A percentile compares a stretch with the other conserved stretches of the same genome.
Evolutionary conservation across 2,113 vertebrate genomes (phyloP).

Genomic region (Pluvianellus socialis): DNA sequence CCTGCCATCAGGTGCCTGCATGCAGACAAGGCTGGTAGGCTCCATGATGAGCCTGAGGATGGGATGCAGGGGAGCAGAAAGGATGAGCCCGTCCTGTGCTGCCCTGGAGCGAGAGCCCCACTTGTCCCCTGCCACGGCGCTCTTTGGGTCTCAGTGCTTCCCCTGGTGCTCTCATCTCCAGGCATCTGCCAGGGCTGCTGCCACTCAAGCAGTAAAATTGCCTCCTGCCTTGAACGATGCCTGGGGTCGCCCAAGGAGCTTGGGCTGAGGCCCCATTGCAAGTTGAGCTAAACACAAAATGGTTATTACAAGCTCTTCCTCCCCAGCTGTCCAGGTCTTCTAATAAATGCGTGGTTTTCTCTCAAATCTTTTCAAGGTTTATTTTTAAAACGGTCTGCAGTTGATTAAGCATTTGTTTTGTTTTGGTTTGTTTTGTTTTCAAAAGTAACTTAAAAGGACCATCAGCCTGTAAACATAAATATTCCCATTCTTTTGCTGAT

Average conservation of each 20-base stretch:
- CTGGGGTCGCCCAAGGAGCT: not conserved
- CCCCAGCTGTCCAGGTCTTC: slow-evolving; percentile 31
- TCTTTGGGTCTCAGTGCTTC: not conserved
- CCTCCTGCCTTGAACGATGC: not conserved
- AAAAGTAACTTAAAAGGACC: slow-evolving; percentile 32
- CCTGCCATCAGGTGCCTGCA: not conserved
- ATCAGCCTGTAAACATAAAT: slow-evolving; percentile 36
- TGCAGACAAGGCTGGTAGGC: not conserved
- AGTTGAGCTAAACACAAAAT: not conserved
- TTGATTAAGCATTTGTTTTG: slow-evolving; percentile 43
- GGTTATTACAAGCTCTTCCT: slow-evolving; percentile 6
- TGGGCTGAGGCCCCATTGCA: not conserved
- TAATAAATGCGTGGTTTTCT: not conserved
- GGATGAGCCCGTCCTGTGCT: not conserved
- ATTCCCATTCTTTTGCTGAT: slow-evolving; percentile 38
- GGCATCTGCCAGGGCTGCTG: not conserved
- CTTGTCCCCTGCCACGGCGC: not conserved
- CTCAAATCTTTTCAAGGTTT: slow-evolving; percentile 26
- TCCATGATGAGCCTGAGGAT: not conserved
- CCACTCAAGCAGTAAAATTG: not conserved
- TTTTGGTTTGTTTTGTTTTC: not conserved
- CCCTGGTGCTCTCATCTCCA: not conserved
- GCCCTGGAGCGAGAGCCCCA: not conserved
- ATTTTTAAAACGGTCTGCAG: slow-evolving; percentile 45
- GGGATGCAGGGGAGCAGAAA: not conserved